Evolutionary conservation across 2,797 vertebrate genomes (phyloP).

Genomic region (Rousettus madagascariensis): DNA sequence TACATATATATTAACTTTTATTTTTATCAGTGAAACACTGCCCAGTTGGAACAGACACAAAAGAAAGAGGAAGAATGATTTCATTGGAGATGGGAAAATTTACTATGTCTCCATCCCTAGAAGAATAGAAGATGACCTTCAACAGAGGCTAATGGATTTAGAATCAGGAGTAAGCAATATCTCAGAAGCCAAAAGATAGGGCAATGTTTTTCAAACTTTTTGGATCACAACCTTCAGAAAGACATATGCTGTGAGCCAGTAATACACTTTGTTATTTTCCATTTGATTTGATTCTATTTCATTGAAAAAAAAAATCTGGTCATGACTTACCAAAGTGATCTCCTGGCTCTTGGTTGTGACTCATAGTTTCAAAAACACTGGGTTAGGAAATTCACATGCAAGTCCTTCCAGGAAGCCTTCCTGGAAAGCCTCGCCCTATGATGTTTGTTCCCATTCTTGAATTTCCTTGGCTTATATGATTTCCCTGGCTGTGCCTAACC

Average conservation of each 20-base stretch:
- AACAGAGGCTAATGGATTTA: not conserved
- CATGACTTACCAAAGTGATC: constrained; percentile 51
- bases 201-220: not conserved
- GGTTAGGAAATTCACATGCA: constrained; percentile 36
- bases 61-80: not conserved
- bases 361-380: constrained; percentile 14
- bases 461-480: not conserved
- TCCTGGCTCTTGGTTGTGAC: not conserved
- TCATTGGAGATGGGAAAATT: not conserved
- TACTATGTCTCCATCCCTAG: not conserved
- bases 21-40: not conserved
- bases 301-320: not conserved
- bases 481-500: not conserved
- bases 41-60: not conserved
- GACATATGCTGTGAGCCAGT: not conserved
- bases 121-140: not conserved
- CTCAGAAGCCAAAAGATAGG: not conserved
- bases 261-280: not conserved
- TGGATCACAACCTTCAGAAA: not conserved
- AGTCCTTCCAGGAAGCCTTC: constrained; percentile 44
- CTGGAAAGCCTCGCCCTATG: not conserved
- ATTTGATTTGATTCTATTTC: not conserved
- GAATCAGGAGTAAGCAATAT: not conserved
- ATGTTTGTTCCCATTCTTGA: not conserved
- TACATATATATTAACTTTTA: not conserved